A percentile compares a stretch with the other conserved stretches of the same genome.
phyloP scores from a whole-genome alignment of 2,797 vertebrate species.

The Platyrinchus mystaceus region DNA sequence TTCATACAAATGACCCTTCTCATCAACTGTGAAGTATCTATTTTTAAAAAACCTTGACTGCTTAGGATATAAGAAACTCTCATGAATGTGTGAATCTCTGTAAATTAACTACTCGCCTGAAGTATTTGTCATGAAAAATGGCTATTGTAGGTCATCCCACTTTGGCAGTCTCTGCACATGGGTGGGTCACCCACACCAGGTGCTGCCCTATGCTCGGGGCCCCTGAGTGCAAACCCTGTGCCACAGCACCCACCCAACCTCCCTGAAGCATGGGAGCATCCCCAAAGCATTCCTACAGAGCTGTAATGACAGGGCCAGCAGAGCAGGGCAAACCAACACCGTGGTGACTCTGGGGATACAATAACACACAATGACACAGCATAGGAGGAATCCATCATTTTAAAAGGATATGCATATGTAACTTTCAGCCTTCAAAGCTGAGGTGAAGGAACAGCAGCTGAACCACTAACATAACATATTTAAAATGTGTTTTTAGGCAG shows the following conservation, averaged over 20 bases:
- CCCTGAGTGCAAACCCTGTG: background rate
- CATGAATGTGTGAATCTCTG: too few species aligned
- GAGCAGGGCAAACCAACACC: background rate
- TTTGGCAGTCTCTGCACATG: fast-evolving
- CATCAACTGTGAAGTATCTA: background rate
- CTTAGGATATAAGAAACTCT: background rate
- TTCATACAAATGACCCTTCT: background rate
- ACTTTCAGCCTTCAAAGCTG: background rate
- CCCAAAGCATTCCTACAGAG: background rate
- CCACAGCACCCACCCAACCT: background rate
- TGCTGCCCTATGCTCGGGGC: background rate
- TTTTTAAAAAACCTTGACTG: background rate
- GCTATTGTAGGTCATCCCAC: background rate
- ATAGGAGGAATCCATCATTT: background rate
- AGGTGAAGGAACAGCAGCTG: background rate
- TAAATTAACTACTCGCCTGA: background rate
- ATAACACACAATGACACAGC: background rate
- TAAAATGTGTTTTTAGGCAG: background rate
- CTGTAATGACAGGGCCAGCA: background rate
- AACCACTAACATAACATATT: background rate
- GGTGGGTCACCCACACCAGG: background rate
- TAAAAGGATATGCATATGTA: fast-evolving
- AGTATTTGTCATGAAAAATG: background rate
- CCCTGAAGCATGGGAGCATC: background rate
- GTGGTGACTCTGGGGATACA: background rate